Base-by-base conservation (phyloP, 2,113 vertebrate species). In the Leptodactylus fuscus region DNA sequence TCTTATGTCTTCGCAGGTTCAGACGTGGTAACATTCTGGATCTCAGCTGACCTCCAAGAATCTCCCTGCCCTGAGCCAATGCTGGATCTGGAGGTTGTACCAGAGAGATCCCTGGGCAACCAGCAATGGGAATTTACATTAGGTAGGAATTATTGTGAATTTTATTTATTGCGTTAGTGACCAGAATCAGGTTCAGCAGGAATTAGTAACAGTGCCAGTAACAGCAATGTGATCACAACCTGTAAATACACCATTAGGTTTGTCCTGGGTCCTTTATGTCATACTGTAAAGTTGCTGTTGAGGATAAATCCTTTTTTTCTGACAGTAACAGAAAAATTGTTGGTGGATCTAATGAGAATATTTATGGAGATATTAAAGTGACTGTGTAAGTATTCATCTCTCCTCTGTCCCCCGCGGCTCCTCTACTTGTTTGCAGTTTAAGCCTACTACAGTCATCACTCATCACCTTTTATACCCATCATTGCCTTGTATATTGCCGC, bases 11-110 rank as follows among this genome's bases (percentile, higher is more conserved):
- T 81, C n/a, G 46, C 62, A 85, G 83, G 76, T 80, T 79, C 49
- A 38, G 46, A 36, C 48, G 74, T 58, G 62, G 76, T 71, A 78
- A 73, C 76, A 70, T 79, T 71, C 46, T 70, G 76, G 76, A 85
- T 53, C 83, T 80, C 62, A 85, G 65, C 76, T 85, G 83, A 80
- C 76, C 65, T 69, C 62, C 83, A 71, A 67, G 76, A 58, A 49
- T 51, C 62, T 80, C 76, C 75, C 83, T 80, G 83, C 24, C 76
- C 90, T 87, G 91, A 93, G 94, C 96, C 97, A 98, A 99, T 99
- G 98, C 97, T 99, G 92, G 98, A 99, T 94, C 95, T 99, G 94
- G 97, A 99, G 93, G 98, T 99, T 92, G 97, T 99, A 87, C 98
- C 98, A 91, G 98, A 99, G 94, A 96, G 98, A 88, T 99, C 98